A percentile compares a stretch with the other conserved stretches of the same genome.
Evolutionary conservation across 2,797 vertebrate genomes (phyloP).

Genomic region (Numenius phaeopus): DNA sequence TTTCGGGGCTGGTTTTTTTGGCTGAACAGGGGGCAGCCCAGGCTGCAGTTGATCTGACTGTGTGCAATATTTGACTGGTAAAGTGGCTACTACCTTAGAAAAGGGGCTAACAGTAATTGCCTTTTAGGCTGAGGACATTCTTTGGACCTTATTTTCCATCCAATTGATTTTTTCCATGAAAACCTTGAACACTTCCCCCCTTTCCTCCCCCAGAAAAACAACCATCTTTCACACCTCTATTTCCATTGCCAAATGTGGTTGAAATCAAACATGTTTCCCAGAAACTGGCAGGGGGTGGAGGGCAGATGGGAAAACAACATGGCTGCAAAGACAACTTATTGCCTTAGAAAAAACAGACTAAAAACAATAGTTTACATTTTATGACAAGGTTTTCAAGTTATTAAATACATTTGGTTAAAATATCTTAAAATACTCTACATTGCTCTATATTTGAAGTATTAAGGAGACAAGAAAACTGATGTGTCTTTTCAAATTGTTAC

Average conservation of each 20-base stretch:
- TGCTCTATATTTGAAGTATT: background rate
- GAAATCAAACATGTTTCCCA: conserved; percentile 31
- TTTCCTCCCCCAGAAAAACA: background rate
- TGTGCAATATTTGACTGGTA: background rate
- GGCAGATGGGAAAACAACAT: conserved; percentile 50
- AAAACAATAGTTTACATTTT: background rate
- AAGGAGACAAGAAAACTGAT: background rate
- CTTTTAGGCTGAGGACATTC: background rate
- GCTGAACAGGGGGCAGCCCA: background rate
- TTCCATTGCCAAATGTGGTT: conserved; percentile 34
- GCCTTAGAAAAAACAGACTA: background rate
- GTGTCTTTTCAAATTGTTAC: conserved; percentile 81
- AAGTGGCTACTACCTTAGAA: background rate
- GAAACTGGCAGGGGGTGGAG: conserved; percentile 31
- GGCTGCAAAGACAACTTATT: background rate
- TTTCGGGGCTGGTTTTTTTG: background rate
- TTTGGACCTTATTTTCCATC: background rate
- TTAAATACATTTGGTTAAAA: background rate
- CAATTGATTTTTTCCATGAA: background rate
- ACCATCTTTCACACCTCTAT: conserved; percentile 42
- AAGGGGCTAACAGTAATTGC: background rate
- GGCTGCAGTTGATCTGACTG: background rate
- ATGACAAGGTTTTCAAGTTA: background rate
- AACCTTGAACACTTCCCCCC: background rate
- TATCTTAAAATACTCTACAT: background rate